These are phyloP conservation scores for Trissolcus japonicus DNA, from an alignment of 2,888 invertebrate species.

Conservation along the genomic window DNA sequence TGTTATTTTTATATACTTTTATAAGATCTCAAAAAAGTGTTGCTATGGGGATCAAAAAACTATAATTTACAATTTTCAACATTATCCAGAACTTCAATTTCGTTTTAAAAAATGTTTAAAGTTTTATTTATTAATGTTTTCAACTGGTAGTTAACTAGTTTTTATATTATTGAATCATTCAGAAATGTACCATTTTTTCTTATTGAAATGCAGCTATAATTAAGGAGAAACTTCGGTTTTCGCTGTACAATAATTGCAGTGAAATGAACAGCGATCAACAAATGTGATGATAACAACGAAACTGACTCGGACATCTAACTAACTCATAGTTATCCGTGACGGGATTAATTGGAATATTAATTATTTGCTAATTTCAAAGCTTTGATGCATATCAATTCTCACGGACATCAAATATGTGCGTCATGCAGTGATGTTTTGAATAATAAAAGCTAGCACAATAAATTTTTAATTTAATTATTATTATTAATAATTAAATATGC, in stretches of 20 bases:
- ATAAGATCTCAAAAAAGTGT: too few species aligned
- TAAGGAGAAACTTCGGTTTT: conserved; percentile 35
- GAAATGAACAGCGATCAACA: conserved; percentile 37
- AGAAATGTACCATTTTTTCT: background rate
- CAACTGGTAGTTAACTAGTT: too few species aligned
- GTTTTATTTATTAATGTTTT: too few species aligned
- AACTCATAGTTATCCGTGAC: conserved; percentile 66
- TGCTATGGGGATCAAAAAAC: too few species aligned
- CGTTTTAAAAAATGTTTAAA: too few species aligned
- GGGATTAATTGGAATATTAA: conserved; percentile 66
- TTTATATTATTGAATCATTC: too few species aligned
- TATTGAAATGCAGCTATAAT: conserved; percentile 31
- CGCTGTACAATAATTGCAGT: conserved; percentile 30
- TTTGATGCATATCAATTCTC: conserved; percentile 25
- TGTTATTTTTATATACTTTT: too few species aligned
- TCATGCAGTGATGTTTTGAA: too few species aligned
- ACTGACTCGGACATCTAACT: conserved; percentile 65
- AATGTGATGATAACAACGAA: conserved; percentile 62
- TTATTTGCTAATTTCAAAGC: conserved; percentile 59
- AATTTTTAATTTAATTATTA: conserved; percentile 16
- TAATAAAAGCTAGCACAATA: background rate
- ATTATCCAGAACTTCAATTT: too few species aligned
- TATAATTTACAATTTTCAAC: too few species aligned
- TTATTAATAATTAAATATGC: too few species aligned
- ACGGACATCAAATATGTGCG: conserved; percentile 6